Evolutionary conservation across 2,113 vertebrate species (phyloP), one percentile per base, ranked within the genome.

Genomic region (Sphaerodactylus townsendi): DNA sequence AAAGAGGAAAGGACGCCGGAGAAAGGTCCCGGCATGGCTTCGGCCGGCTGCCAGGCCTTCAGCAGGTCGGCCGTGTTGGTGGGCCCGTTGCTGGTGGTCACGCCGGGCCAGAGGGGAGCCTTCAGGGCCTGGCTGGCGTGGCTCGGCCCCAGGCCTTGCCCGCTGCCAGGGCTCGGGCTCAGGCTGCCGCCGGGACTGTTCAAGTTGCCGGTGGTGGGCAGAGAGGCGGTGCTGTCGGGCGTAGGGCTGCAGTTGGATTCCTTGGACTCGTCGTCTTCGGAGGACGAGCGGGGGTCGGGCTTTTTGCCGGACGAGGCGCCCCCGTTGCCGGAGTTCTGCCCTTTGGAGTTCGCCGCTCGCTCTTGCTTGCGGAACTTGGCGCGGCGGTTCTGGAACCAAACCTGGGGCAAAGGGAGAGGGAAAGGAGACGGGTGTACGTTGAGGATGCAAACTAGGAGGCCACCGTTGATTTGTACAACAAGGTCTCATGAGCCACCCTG

Each of bases 351-450:
- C 87, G 98, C 97, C 0, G 98, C 98, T 0, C 98, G 96, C 92
- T 99, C 98, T 92, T 99, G 98, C 89, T 99, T 98, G 25, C 98
- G 98, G 80, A 99, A 99, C 87, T 99, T 99, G 88, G 98, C 98
- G 3, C 98, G 96, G 65, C 98, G 96, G 95, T 99, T 99, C 96
- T 99, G 98, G 95, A 99, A 99, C 98, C 98, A 99, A 35, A 99
- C 98, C 98, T 99, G 95, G n/a, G 79, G 28, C 33, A n/a, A 62
- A 77, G 83, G 35, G 53, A 87, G 75, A 65, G 66, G 25, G 10
- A 5, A 74, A 69, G 14, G 68, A 48, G 44, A 53, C 6, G 35
- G 25, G 30, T 6, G 11, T 15, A 37, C 23, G 39, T 3, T 2
- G 48, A 17, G 13, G n/a, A 11, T 2, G 5, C n/a, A n/a, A 7